phyloP scores from a whole-genome alignment of 2,888 invertebrate species.

The Heliconius charithonia region DNA sequence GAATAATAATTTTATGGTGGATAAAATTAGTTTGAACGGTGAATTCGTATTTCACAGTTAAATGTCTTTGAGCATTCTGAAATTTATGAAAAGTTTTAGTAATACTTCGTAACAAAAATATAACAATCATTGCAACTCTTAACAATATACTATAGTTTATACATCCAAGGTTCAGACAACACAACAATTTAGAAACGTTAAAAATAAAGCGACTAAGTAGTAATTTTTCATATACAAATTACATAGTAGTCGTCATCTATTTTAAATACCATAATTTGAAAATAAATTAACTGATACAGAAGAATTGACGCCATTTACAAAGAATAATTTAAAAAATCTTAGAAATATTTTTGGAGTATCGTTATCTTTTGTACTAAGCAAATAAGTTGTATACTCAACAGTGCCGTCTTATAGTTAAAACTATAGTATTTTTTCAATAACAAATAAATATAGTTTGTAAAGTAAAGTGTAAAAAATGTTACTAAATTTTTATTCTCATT shows the following conservation, averaged over 20 bases:
- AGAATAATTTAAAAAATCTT: neutral
- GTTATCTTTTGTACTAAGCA: neutral
- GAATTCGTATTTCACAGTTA: neutral
- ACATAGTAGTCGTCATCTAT: conserved; percentile 26
- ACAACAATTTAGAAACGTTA: conserved; percentile 20
- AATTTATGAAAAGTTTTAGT: neutral
- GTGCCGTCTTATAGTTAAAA: neutral
- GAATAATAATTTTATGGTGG: neutral
- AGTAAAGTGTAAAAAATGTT: too few relatives aligned
- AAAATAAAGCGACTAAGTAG: conserved; percentile 28
- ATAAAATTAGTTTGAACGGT: neutral
- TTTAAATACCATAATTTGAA: conserved; percentile 10
- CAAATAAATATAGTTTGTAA: too few relatives aligned
- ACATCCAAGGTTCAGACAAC: neutral
- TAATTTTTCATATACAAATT: conserved; percentile 39
- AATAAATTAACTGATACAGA: conserved; percentile 12
- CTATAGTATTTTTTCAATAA: too few relatives aligned
- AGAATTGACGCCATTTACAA: conserved; percentile 5
- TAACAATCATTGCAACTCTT: neutral
- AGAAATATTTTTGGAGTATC: neutral
- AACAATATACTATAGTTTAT: neutral
- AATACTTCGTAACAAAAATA: neutral
- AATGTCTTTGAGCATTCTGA: neutral
- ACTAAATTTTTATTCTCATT: too few relatives aligned
- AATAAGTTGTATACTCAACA: neutral